A percentile compares a stretch with the other conserved stretches of the same genome.
These are phyloP conservation scores for Laodelphax striatellus DNA, from an alignment of 1,140 invertebrate genomes.

Conservation along the genomic window DNA sequence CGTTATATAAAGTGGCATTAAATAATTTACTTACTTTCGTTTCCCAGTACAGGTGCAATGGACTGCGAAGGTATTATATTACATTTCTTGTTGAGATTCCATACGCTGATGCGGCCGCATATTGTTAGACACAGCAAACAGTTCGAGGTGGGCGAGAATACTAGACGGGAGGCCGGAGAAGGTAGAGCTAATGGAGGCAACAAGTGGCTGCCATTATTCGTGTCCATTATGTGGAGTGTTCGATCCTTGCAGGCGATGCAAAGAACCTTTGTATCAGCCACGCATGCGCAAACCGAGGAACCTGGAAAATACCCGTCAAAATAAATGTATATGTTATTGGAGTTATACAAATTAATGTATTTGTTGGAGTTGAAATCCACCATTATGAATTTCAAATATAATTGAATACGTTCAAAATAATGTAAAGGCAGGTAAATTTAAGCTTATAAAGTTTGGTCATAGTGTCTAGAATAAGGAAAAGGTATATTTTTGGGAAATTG, in stretches of 20 bases:
- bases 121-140: not conserved
- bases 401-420: no score
- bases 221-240: constrained; percentile 48
- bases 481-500: no score
- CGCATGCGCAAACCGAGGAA: constrained; percentile 37
- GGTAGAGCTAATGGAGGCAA: constrained; percentile 50
- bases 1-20: no score
- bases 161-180: constrained; percentile 39
- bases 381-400: no score
- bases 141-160: not conserved
- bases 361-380: no score
- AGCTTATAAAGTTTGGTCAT: no score
- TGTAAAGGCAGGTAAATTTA: no score
- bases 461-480: no score
- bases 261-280: constrained; percentile 39
- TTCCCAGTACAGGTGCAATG: not conserved
- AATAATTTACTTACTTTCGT: not conserved
- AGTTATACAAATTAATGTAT: no score
- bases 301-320: constrained; percentile 37
- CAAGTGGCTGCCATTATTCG: constrained; percentile 39
- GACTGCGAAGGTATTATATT: constrained; percentile 5
- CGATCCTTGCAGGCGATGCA: constrained; percentile 52
- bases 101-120: constrained; percentile 32
- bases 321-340: constrained; percentile 5
- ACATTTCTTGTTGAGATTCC: constrained; percentile 33